Conservation (phyloP, 1,140 invertebrate genomes). For the Drosophila persimilis region DNA sequence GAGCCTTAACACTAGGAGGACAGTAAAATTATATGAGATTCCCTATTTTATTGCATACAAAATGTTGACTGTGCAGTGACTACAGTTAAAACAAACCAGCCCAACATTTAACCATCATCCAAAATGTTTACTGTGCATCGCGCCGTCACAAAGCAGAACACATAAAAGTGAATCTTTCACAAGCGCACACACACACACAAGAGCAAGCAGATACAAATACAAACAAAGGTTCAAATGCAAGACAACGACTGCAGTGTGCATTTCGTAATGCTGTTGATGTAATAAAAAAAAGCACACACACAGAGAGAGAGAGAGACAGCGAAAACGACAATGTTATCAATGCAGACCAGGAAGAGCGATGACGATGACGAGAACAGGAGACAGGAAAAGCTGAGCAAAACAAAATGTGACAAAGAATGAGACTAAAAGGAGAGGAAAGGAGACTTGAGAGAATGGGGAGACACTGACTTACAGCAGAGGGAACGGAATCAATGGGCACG, state of each 20-base stretch:
- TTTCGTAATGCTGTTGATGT: slow-evolving; percentile 76
- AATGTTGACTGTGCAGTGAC: slow-evolving; percentile 10
- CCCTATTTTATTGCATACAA: slow-evolving; percentile 8
- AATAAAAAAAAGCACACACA: slow-evolving; percentile 60
- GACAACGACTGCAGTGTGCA: slow-evolving; percentile 41
- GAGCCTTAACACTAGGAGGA: too few relatives aligned
- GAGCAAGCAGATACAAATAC: slow-evolving; percentile 11
- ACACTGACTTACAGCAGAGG: slow-evolving; percentile 2
- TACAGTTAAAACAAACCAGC: slow-evolving; percentile 13
- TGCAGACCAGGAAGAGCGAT: slow-evolving; percentile 57
- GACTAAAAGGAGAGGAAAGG: slow-evolving; percentile 12
- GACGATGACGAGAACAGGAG: slow-evolving; percentile 20
- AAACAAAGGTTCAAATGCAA: slow-evolving; percentile 53
- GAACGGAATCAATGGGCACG: slow-evolving; percentile 3
- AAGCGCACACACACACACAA: slow-evolving; percentile 30
- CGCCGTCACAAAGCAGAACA: slow-evolving; percentile 24
- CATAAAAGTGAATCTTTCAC: slow-evolving; percentile 68
- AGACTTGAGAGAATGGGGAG: too few relatives aligned
- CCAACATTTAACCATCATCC: not conserved
- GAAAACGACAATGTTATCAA: slow-evolving; percentile 56
- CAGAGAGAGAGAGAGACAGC: not conserved
- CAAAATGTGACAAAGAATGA: slow-evolving; percentile 48
- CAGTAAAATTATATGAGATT: too few relatives aligned
- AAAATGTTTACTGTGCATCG: slow-evolving; percentile 50
- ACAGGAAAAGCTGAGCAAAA: slow-evolving; percentile 59